phyloP scores from a whole-genome alignment of 2,113 vertebrate genomes.

The Antigone vipio region DNA sequence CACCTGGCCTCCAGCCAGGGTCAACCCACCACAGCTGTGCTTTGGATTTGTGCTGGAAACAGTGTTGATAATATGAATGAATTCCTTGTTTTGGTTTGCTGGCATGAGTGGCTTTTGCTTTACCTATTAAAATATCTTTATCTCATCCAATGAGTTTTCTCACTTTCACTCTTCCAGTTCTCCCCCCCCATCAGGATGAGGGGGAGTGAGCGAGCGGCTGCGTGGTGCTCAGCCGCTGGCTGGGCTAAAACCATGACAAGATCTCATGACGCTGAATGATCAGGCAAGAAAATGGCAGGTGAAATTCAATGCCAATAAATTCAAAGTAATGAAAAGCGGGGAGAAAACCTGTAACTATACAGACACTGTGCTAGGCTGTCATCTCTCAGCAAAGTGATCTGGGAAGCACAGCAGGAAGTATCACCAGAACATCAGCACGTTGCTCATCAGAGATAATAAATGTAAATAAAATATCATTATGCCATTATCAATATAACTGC shows the following conservation, averaged over 20 bases:
- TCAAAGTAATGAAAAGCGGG: not conserved
- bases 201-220: no score
- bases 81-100: no score
- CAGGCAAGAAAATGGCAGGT: not conserved
- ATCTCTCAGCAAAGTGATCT: not conserved
- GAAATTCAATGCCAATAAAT: not conserved
- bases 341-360: not conserved
- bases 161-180: no score
- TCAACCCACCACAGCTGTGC: no score
- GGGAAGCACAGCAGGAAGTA: not conserved
- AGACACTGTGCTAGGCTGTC: not conserved
- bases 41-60: no score
- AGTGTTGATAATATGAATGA: no score
- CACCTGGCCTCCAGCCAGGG: no score
- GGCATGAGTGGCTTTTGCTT: no score
- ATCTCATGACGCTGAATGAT: not conserved
- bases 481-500: not conserved
- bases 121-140: no score
- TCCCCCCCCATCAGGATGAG: no score
- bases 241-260: not conserved
- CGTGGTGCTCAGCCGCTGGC: no score
- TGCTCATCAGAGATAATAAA: not conserved
- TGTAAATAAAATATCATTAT: not conserved
- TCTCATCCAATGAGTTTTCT: no score
- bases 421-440: not conserved